These are phyloP conservation scores for Platycnemis pennipes DNA, from an alignment of 2,888 invertebrate genomes.

Conservation along the genomic window DNA sequence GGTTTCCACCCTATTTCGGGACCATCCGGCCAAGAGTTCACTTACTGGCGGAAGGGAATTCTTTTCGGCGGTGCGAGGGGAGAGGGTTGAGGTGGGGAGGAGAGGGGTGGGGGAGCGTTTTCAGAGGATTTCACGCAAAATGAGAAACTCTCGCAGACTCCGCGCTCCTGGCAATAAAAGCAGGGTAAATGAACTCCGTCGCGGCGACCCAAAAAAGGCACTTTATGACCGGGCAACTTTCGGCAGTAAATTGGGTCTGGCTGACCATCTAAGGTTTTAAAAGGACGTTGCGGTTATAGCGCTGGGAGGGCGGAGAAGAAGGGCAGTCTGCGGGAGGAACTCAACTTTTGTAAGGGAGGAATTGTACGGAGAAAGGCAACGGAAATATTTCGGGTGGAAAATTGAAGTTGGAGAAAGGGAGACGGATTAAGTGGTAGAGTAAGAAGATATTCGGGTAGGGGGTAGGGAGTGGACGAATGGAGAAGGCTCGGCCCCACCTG, in stretches of 20 bases:
- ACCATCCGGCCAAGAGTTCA: background rate
- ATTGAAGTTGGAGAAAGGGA: background rate
- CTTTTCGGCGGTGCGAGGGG: background rate
- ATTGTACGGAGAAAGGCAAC: background rate
- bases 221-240: constrained; percentile 64
- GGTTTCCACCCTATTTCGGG: background rate
- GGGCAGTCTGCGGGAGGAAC: background rate
- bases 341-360: background rate
- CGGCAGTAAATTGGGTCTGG: constrained; percentile 64
- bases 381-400: constrained; percentile 14
- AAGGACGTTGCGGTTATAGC: constrained; percentile 33
- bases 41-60: constrained; percentile 16
- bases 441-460: background rate
- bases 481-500: background rate
- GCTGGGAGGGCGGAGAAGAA: background rate
- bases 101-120: background rate
- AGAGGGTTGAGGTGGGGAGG: background rate
- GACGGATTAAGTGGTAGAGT: background rate
- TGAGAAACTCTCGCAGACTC: constrained; percentile 34
- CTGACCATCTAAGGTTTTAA: constrained; percentile 57
- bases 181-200: constrained; percentile 60
- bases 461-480: background rate
- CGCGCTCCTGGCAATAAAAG: constrained; percentile 45
- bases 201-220: constrained; percentile 64
- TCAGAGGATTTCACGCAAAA: constrained; percentile 60